Conservation (phyloP, 2,888 invertebrate species). For the Andrena haemorrhoa region DNA sequence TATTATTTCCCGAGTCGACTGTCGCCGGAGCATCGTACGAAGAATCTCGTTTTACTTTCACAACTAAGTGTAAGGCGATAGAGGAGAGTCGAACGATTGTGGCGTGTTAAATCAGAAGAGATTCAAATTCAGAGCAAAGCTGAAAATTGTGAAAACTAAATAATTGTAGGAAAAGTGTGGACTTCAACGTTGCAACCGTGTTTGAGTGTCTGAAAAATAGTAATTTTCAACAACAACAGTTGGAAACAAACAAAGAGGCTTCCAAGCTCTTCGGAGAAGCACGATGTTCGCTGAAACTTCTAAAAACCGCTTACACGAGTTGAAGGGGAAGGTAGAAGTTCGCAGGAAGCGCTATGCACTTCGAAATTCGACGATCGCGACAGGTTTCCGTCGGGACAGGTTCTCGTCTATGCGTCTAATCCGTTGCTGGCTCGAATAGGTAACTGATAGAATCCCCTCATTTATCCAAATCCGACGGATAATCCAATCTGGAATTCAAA, state of each 20-base stretch:
- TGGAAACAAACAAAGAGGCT: not conserved
- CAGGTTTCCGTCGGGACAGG: conserved; percentile 22
- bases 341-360: not conserved
- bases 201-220: too few species aligned
- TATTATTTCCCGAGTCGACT: conserved; percentile 22
- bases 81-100: not conserved
- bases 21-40: not conserved
- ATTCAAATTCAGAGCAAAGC: not conserved
- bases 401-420: conserved; percentile 62
- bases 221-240: too few species aligned
- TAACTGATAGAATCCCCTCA: conserved; percentile 79
- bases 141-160: not conserved
- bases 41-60: not conserved
- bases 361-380: conserved; percentile 29
- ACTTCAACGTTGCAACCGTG: too few species aligned
- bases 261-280: not conserved
- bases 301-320: not conserved
- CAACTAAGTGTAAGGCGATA: not conserved
- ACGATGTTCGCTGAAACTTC: not conserved
- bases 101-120: not conserved
- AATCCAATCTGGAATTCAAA: conserved; percentile 83
- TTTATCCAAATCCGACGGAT: conserved; percentile 82
- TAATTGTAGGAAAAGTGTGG: too few species aligned
- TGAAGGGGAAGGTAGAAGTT: not conserved
- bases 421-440: conserved; percentile 58